These are phyloP conservation scores for Aegithalos caudatus DNA, from an alignment of 2,113 vertebrate genomes.

Conservation along the genomic window DNA sequence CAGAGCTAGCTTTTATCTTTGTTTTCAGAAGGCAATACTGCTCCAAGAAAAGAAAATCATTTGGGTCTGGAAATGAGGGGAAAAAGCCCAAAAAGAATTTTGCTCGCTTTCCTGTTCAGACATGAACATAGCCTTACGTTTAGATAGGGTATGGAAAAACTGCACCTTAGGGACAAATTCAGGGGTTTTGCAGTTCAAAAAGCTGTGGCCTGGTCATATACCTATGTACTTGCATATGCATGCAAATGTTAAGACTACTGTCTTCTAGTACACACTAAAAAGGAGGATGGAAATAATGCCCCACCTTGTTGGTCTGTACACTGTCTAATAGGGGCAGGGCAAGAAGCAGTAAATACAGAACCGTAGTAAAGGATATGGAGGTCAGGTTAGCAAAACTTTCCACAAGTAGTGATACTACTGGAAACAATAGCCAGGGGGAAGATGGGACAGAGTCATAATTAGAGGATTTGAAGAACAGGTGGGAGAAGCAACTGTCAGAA, in stretches of 20 bases:
- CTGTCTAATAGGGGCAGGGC: neutral
- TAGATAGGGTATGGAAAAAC: neutral
- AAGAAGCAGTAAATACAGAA: neutral
- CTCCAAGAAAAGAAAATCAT: neutral
- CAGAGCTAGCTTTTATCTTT: neutral
- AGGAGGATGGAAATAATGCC: neutral
- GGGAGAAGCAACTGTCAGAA: neutral
- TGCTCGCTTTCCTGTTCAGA: neutral
- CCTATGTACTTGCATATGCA: rapidly evolving
- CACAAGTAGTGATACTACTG: neutral
- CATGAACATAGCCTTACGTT: rapidly evolving
- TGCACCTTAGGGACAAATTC: neutral
- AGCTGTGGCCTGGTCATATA: neutral
- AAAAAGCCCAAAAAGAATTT: neutral
- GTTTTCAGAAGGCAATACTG: neutral
- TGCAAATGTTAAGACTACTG: neutral
- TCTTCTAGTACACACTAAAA: neutral
- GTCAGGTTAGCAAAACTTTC: neutral
- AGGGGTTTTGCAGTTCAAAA: neutral
- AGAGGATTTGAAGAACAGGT: neutral
- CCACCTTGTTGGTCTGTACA: neutral
- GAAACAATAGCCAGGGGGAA: neutral
- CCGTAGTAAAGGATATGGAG: neutral
- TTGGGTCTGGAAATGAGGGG: neutral
- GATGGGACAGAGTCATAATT: neutral